Evolutionary conservation across 2,113 vertebrate species (phyloP), one percentile per base, ranked within the genome.

Genomic region (Geococcyx californianus): DNA sequence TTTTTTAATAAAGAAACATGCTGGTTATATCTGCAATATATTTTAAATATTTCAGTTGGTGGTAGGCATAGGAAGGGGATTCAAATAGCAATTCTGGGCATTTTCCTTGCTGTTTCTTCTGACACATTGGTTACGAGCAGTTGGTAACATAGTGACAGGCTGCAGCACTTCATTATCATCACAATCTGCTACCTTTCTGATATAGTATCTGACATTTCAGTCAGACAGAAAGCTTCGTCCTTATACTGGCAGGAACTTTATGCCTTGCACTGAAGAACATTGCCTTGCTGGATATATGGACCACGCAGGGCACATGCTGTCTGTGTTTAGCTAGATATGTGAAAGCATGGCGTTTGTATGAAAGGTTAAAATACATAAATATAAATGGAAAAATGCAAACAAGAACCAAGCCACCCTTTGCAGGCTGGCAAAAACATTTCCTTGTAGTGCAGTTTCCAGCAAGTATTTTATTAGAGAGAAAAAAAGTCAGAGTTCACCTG

Each of bases 101-200:
- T 94, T 95, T 96, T 90, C 76, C 66, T 95, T 92, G 82, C 75
- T 78, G 16, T 83, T 91, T 45, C 60, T 91, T 80, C 90, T 90
- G 93, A 91, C 86, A 58, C 87, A 78, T 84, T 72, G 76, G 72
- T 91, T 96, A 78, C 79, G 94, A 96, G 84, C 69, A 70, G 56
- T 40, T 74, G 94, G 93, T 97, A 96, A 74, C 96, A 40, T 94
- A 97, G 96, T 58, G 95, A 97, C 95, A 93, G 89, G 80, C 93
- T 97, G 91, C 90, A 96, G 91, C 76, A 47, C 85, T 95, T 95
- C 94, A 84, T 96, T 97, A 95, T 93, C 92, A 89, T 94, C 92
- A 93, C 94, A 97, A 96, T 95, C 95, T 97, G 93, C 90, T 97
- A 90, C 93, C 88, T 95, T 92, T 94, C 75, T 87, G 92, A 94